Base-by-base conservation (phyloP, 2,888 invertebrate species). In the Melolontha melolontha region DNA sequence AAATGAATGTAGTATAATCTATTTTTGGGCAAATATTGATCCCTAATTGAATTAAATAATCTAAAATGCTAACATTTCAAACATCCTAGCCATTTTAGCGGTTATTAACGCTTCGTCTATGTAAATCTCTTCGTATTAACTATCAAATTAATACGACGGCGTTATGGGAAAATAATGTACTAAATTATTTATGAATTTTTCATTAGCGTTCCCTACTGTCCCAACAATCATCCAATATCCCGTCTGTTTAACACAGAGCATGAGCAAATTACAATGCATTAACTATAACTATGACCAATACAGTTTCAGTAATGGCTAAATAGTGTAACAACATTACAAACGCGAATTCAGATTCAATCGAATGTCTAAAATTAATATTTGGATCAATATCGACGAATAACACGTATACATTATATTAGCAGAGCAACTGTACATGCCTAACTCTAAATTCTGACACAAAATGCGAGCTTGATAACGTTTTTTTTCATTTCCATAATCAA, bases 161-260 rank as follows among this genome's bases (percentile, higher is more conserved):
- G 81, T 82, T 81, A 81, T 81, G 81, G 81, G 82, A 80, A 82
- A 82, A 81, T 80, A 80, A 81, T 80, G 79, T 73, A 77, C 74
- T 83, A 82, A 83, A 83, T 83, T 83, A 83, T 83, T 83, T 83
- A 83, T 83, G 83, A 83, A 79, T 83, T 82, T 82, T 82, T 80
- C 79, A 77, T 57, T 57, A 42, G 57, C 57, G 1, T 27, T 22
- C 11, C 8, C 22, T 49, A 49, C 11, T 49, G 22, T 49, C 22
- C 49, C n/a, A 34, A 34, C 49, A 10, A 49, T 22, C 16, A 5
- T 22, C 5, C 11, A 22, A 49, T 49, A 49, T 49, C 10, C 22
- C 34, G 34, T 34, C 34, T 5, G 34, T 34, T 34, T 34, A 34
- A 34, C 6, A 10, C 5, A 8, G 34, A 6, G 34, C 34, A 6